Evolutionary conservation across 2,113 vertebrate genomes (phyloP).

Genomic region (Acanthochromis polyacanthus): DNA sequence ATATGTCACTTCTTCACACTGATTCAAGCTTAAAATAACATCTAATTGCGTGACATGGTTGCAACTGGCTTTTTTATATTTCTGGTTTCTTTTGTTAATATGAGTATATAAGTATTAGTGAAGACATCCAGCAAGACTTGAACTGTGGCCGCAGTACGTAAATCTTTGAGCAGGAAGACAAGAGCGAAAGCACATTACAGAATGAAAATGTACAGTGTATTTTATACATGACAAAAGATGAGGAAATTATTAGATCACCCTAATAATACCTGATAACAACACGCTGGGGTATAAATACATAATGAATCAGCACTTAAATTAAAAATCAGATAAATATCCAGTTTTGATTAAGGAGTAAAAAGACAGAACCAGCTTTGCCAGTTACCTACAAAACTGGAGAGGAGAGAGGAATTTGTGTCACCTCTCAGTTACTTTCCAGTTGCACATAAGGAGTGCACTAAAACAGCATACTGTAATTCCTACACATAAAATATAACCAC

Average conservation of each 20-base stretch:
- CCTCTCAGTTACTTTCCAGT: not conserved
- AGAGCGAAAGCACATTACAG: not conserved
- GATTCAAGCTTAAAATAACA: not conserved
- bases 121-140: not conserved
- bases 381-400: too few relatives aligned
- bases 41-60: not conserved
- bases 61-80: not conserved
- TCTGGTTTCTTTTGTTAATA: not conserved
- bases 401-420: not conserved
- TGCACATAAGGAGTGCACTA: not conserved
- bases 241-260: not conserved
- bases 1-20: not conserved
- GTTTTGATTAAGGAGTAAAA: too few relatives aligned
- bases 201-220: not conserved
- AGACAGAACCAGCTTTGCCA: too few relatives aligned
- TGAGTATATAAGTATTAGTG: not conserved
- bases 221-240: not conserved
- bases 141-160: not conserved
- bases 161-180: not conserved
- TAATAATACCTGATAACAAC: too few relatives aligned
- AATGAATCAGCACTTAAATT: not conserved
- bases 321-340: not conserved
- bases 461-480: not conserved
- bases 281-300: not conserved
- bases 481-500: not conserved